Conservation (phyloP, 2,888 invertebrate species). For the Chymomyza fuscimana region DNA sequence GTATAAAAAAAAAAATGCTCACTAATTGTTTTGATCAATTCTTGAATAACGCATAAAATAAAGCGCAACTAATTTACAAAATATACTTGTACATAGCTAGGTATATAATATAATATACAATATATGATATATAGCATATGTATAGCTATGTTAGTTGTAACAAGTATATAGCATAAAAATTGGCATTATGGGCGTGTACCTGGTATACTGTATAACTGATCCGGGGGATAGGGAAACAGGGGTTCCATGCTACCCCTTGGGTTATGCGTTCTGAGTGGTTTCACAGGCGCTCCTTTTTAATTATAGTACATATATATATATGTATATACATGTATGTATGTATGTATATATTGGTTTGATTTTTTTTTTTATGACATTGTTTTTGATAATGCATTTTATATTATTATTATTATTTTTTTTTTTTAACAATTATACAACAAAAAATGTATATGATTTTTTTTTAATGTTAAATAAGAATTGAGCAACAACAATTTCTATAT, state of each 20-base stretch:
- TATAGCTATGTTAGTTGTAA: neutral
- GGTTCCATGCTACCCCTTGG: constrained; percentile 80
- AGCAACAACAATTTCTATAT: neutral
- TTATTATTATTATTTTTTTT: neutral
- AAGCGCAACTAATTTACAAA: constrained; percentile 22
- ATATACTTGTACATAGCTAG: constrained; percentile 3
- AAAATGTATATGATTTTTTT: constrained; percentile 16
- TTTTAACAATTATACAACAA: neutral
- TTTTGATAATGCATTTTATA: neutral
- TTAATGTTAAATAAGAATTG: neutral
- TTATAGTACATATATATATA: constrained; percentile 3
- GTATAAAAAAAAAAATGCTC: constrained; percentile 13
- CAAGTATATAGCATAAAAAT: constrained; percentile 8
- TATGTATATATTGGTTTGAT: neutral
- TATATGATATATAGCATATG: neutral
- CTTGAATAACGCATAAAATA: constrained; percentile 36
- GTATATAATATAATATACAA: neutral
- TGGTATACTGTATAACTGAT: constrained; percentile 81
- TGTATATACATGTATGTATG: neutral
- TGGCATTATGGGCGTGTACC: constrained; percentile 71
- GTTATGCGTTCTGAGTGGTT: constrained; percentile 80
- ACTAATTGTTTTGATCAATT: constrained; percentile 30
- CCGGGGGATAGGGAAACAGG: constrained; percentile 79
- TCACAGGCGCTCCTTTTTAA: constrained; percentile 80
- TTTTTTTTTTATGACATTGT: neutral